Percentiles rank a stretch among this genome's conserved stretches.
Conservation (phyloP, 2,797 vertebrate species). For the Rhinophrynus dorsalis region DNA sequence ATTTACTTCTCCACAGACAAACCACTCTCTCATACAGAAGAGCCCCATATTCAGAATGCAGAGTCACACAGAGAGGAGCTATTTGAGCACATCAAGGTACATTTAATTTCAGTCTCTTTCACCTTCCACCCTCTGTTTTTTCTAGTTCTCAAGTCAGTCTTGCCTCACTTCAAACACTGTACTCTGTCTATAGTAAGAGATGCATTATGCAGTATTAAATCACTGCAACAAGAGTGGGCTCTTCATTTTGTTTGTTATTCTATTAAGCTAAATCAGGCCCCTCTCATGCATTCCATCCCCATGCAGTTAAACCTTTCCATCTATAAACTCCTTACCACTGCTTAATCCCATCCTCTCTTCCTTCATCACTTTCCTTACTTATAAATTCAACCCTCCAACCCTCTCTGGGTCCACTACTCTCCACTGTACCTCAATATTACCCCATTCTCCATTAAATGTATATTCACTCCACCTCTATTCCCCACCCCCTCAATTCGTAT, state of each 20-base stretch:
- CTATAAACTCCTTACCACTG: too few species aligned
- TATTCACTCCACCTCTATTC: not conserved
- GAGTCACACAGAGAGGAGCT: conserved; percentile 10
- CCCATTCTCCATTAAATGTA: not conserved
- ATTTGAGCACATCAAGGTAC: conserved; percentile 34
- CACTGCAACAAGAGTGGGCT: too few species aligned
- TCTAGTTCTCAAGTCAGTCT: not conserved
- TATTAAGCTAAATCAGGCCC: too few species aligned
- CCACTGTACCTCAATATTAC: not conserved
- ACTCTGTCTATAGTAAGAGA: too few species aligned
- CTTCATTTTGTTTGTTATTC: too few species aligned
- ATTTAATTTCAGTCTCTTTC: too few species aligned
- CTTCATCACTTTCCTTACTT: too few species aligned
- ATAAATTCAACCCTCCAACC: not conserved
- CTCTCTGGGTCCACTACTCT: not conserved
- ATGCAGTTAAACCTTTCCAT: too few species aligned
- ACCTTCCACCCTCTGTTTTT: not conserved
- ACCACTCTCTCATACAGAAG: not conserved
- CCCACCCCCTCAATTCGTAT: not conserved
- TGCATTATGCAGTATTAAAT: too few species aligned
- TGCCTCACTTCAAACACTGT: too few species aligned
- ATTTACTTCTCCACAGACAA: not conserved
- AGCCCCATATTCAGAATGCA: not conserved
- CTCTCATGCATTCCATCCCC: too few species aligned
- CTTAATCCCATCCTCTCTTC: too few species aligned